A percentile compares a stretch with the other conserved stretches of the same genome.
phyloP scores from a whole-genome alignment of 2,113 vertebrate species.

The Clupea harengus region DNA sequence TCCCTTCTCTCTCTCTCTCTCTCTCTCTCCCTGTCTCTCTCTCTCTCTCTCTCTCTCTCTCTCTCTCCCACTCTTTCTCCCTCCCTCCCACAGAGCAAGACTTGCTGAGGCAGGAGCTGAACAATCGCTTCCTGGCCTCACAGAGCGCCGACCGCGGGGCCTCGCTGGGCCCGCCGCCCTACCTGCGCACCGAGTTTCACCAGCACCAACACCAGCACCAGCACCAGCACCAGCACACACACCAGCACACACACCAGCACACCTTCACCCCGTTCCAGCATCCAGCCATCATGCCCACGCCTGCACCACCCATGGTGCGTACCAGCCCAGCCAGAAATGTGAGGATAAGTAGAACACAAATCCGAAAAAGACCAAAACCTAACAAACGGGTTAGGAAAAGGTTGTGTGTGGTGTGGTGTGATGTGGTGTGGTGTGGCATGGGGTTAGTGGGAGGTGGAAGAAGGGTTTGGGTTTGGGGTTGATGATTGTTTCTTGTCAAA shows the following conservation, averaged over 20 bases:
- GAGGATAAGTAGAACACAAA: constrained; percentile 90
- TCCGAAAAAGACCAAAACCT: constrained; percentile 35
- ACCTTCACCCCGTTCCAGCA: constrained; percentile 98
- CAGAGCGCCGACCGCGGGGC: constrained; percentile 95
- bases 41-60: background rate
- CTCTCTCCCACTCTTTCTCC: background rate
- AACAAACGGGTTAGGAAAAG: background rate
- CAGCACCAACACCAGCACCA: constrained; percentile 95
- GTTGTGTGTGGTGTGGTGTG: constrained; percentile 20
- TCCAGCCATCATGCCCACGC: constrained; percentile 94
- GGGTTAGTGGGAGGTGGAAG: constrained; percentile 10
- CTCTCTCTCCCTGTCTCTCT: background rate
- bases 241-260: constrained; percentile 99
- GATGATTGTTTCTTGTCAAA: background rate
- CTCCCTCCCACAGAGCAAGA: constrained; percentile 84
- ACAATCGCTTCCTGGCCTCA: constrained; percentile 95
- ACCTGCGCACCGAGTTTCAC: constrained; percentile 98
- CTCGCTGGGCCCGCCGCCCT: constrained; percentile 91
- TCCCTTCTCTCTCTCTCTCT: background rate
- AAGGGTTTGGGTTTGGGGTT: too few relatives aligned
- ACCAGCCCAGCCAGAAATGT: constrained; percentile 97
- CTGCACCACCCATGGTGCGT: constrained; percentile 99
- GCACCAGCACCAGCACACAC: constrained; percentile 89
- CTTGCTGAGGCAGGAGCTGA: constrained; percentile 93
- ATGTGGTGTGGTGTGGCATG: background rate